Evolutionary conservation across 2,113 vertebrate genomes (phyloP).

Genomic region (Mesoclemmys tuberculata): DNA sequence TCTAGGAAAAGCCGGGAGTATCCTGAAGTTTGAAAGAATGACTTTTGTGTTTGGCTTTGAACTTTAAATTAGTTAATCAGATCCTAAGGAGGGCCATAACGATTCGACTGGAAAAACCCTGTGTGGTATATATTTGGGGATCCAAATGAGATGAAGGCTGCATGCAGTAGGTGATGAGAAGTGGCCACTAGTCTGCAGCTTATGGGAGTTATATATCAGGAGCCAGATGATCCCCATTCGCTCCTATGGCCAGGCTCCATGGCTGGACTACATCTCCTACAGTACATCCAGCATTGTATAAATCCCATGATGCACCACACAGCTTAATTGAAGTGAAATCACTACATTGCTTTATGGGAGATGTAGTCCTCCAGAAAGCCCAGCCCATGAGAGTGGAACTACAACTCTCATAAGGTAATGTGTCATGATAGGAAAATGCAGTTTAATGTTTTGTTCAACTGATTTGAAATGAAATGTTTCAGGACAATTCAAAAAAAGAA

Average conservation of each 20-base stretch:
- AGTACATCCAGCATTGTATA: background rate
- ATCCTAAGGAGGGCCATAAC: background rate
- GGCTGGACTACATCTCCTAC: background rate
- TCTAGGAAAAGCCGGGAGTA: no score
- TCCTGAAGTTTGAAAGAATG: no score
- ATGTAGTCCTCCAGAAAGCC: background rate
- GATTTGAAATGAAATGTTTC: background rate
- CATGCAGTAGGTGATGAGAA: background rate
- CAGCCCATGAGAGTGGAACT: background rate
- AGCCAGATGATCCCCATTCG: background rate
- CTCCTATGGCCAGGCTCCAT: background rate
- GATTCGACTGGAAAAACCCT: background rate
- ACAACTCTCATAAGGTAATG: background rate
- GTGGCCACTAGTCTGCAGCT: background rate
- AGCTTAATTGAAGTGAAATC: background rate
- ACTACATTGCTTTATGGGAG: background rate
- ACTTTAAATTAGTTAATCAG: background rate
- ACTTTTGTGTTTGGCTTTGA: background rate
- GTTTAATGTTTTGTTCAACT: background rate
- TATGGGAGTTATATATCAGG: background rate
- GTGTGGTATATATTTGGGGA: background rate
- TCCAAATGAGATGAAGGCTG: background rate
- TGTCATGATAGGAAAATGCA: background rate
- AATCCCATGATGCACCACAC: background rate
- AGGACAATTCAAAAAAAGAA: background rate